A percentile compares a stretch with the other conserved stretches of the same genome.
These are phyloP conservation scores for Tauraco erythrolophus DNA, from an alignment of 2,113 vertebrate genomes.

Conservation along the genomic window DNA sequence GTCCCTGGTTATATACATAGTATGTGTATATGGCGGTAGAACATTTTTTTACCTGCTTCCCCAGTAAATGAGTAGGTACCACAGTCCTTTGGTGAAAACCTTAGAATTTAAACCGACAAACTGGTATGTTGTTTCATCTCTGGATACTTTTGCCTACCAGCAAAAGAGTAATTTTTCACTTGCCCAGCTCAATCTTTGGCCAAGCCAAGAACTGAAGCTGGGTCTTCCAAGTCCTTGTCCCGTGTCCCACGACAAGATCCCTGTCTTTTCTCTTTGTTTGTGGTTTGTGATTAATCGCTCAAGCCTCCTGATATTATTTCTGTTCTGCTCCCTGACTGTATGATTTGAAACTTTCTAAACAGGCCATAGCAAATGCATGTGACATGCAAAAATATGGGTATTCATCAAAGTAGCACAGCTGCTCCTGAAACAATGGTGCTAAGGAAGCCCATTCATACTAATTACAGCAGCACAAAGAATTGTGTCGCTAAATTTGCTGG, in stretches of 20 bases:
- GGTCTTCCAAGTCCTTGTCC: not conserved
- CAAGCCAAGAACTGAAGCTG: not conserved
- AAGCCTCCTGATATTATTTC: slow-evolving; percentile 42
- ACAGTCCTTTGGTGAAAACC: not conserved
- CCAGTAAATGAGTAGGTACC: not conserved
- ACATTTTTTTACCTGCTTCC: not conserved
- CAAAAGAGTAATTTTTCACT: slow-evolving; percentile 12
- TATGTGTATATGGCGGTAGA: not conserved
- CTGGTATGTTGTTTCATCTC: slow-evolving; percentile 13
- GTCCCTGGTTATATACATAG: not conserved
- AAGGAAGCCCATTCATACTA: slow-evolving; percentile 61
- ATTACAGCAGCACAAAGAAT: slow-evolving; percentile 64
- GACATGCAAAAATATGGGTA: slow-evolving; percentile 50
- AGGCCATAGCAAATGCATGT: slow-evolving; percentile 45
- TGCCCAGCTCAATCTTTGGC: slow-evolving; percentile 4
- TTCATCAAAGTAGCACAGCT: slow-evolving; percentile 67
- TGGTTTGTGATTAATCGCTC: not conserved
- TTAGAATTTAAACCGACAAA: slow-evolving; percentile 25
- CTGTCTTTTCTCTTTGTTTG: slow-evolving; percentile 18
- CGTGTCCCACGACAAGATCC: slow-evolving; percentile 9
- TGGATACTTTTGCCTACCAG: slow-evolving; percentile 2
- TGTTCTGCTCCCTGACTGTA: slow-evolving; percentile 42
- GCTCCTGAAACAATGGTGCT: slow-evolving; percentile 55
- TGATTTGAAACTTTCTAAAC: slow-evolving; percentile 54
- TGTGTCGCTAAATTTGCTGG: slow-evolving; percentile 56